These are phyloP conservation scores for Papilio polytes DNA, from an alignment of 1,140 invertebrate genomes.

Conservation along the genomic window DNA sequence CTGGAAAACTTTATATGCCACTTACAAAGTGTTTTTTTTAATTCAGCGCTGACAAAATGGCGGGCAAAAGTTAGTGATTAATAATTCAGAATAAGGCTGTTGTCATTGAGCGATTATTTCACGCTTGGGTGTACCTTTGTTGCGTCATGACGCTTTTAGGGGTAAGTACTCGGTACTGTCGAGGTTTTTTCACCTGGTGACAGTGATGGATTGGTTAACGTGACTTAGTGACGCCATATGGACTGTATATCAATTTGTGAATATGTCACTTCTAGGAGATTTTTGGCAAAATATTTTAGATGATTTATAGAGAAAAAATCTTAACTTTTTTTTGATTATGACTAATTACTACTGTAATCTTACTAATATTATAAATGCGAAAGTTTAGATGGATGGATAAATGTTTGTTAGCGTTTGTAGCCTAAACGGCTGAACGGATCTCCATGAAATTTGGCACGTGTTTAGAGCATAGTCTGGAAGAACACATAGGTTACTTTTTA, in stretches of 20 bases:
- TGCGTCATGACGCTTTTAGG: constrained; percentile 13
- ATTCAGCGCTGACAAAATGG: too few species aligned
- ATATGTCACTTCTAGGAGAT: not conserved
- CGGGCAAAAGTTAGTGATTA: constrained; percentile 2
- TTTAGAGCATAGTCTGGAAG: too few species aligned
- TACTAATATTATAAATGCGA: too few species aligned
- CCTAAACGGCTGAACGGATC: too few species aligned
- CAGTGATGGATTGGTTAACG: constrained; percentile 25
- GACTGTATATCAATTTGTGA: constrained; percentile 17
- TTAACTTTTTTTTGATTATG: not conserved
- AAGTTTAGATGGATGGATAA: too few species aligned
- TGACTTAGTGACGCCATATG: not conserved
- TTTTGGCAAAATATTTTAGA: not conserved
- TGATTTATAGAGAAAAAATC: not conserved
- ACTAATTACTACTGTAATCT: too few species aligned
- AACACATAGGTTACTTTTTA: too few species aligned
- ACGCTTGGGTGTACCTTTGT: constrained; percentile 24
- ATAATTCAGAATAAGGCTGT: constrained; percentile 21
- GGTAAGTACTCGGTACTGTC: not conserved
- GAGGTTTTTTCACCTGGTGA: constrained; percentile 22
- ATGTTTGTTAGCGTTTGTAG: too few species aligned
- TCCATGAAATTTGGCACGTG: too few species aligned
- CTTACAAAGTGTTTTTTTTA: too few species aligned
- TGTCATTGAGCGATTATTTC: constrained; percentile 33
- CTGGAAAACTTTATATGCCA: too few species aligned